These are phyloP conservation scores for Colostygia pectinataria DNA, from an alignment of 2,888 invertebrate species.

Conservation along the genomic window DNA sequence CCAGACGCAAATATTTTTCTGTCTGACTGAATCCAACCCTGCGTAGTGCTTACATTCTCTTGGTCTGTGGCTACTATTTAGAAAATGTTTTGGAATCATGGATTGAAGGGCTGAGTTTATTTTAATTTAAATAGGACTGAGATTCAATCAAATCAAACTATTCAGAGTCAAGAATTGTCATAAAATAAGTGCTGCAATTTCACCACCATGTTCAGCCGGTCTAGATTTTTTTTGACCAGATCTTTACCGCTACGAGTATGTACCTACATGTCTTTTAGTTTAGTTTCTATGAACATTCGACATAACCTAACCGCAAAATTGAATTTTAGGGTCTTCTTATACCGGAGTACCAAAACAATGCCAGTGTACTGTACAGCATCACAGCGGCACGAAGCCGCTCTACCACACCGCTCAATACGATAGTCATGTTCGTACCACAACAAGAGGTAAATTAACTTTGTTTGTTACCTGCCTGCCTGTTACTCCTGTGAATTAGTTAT, in stretches of 20 bases:
- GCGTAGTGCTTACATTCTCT: too few relatives aligned
- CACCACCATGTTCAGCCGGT: conserved; percentile 72
- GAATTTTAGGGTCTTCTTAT: conserved; percentile 66
- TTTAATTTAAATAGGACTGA: conserved; percentile 23
- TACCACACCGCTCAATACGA: conserved; percentile 93
- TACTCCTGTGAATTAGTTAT: too few relatives aligned
- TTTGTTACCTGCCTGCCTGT: not conserved
- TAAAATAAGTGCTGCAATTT: too few relatives aligned
- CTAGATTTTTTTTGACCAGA: conserved; percentile 64
- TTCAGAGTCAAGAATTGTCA: too few relatives aligned
- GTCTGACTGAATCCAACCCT: too few relatives aligned
- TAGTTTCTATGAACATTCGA: conserved; percentile 4
- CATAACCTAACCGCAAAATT: conserved; percentile 43
- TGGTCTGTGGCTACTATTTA: not conserved
- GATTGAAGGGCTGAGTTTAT: conserved; percentile 37
- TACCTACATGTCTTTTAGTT: conserved; percentile 3
- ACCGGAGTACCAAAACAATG: conserved; percentile 69
- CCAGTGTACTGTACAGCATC: conserved; percentile 61
- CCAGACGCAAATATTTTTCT: too few relatives aligned
- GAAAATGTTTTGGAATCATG: conserved; percentile 36
- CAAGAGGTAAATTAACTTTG: conserved; percentile 88
- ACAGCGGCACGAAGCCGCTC: conserved; percentile 69
- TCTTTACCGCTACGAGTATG: conserved; percentile 48
- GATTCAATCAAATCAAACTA: too few relatives aligned
- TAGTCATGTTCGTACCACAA: conserved; percentile 98